Evolutionary conservation across 2,888 invertebrate genomes (phyloP).

Genomic region (Phaonia tiefii): DNA sequence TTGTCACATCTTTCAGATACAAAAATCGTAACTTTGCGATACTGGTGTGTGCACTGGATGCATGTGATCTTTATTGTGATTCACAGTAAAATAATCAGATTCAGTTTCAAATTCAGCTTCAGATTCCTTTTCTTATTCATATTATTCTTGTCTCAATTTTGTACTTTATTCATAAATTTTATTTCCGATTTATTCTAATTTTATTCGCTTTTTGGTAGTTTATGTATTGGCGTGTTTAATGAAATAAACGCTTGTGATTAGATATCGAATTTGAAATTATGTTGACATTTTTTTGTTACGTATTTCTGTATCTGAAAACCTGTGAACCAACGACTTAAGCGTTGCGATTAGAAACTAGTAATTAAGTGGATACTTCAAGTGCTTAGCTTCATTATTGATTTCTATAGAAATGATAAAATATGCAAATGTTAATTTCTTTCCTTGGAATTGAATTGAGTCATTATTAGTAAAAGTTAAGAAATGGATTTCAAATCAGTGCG

Average conservation of each 20-base stretch:
- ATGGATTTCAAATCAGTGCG: too few species aligned
- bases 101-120: too few species aligned
- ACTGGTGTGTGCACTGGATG: too few species aligned
- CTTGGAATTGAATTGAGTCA: not conserved
- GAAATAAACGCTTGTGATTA: constrained; percentile 3
- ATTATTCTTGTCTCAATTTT: not conserved
- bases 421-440: constrained; percentile 4
- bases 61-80: too few species aligned
- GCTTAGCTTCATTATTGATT: not conserved
- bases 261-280: not conserved
- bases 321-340: not conserved
- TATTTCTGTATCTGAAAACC: not conserved
- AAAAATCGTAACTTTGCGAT: too few species aligned
- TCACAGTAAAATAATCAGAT: too few species aligned
- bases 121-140: too few species aligned
- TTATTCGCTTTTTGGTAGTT: not conserved
- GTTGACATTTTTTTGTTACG: not conserved
- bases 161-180: constrained; percentile 7
- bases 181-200: not conserved
- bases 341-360: not conserved
- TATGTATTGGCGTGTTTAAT: not conserved
- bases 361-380: constrained; percentile 17
- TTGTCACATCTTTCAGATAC: constrained; percentile 29
- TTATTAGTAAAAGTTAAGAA: too few species aligned
- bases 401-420: too few species aligned